phyloP scores from a whole-genome alignment of 2,888 invertebrate species.

The Agonopterix arenella region DNA sequence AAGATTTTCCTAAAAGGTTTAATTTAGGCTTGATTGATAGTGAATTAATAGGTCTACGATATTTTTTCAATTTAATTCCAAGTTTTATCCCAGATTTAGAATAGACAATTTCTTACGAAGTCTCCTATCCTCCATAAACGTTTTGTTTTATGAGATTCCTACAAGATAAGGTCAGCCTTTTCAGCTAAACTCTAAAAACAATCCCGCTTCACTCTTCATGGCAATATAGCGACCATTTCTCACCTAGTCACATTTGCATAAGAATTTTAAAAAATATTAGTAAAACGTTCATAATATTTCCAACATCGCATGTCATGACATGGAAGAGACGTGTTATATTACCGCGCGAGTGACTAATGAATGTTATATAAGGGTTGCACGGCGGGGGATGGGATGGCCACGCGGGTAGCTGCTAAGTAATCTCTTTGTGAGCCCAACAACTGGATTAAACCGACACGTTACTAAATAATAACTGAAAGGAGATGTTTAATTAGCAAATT shows the following conservation, averaged over 20 bases:
- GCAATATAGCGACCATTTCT: too few species aligned
- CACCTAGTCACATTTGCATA: too few species aligned
- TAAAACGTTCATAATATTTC: neutral
- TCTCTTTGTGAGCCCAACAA: slow-evolving; percentile 11
- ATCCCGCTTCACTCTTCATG: too few species aligned
- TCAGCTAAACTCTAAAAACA: too few species aligned
- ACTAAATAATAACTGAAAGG: slow-evolving; percentile 1
- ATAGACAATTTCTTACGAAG: too few species aligned
- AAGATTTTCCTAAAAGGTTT: neutral
- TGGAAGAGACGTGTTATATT: slow-evolving; percentile 26
- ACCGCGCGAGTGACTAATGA: slow-evolving; percentile 33
- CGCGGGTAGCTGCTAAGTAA: slow-evolving; percentile 16
- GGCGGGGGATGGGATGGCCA: slow-evolving; percentile 4
- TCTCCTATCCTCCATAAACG: too few species aligned
- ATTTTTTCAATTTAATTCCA: neutral
- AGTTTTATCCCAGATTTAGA: neutral
- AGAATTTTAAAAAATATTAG: too few species aligned
- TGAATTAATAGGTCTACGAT: neutral
- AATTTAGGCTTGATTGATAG: neutral
- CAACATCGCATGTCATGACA: slow-evolving; percentile 10
- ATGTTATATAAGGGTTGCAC: slow-evolving; percentile 37
- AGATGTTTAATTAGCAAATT: neutral
- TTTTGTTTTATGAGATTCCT: too few species aligned
- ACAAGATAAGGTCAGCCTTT: too few species aligned
- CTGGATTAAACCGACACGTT: slow-evolving; percentile 10